Conservation (phyloP, 2,888 invertebrate genomes). For the Tachystola acroxantha region DNA sequence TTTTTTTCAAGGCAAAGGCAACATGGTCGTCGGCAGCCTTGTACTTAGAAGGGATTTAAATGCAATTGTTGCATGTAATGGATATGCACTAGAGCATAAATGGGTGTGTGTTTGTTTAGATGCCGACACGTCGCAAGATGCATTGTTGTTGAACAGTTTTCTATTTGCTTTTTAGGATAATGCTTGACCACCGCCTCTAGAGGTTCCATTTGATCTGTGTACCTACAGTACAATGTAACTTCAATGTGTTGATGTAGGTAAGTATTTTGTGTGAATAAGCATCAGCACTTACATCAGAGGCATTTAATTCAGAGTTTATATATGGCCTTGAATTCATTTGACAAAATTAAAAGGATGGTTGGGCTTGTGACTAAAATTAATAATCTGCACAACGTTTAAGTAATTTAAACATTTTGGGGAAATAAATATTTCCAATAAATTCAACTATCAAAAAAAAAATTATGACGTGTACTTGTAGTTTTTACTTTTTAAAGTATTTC, state of each 20-base stretch:
- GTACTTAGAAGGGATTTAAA: slow-evolving; percentile 49
- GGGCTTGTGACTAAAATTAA: no score
- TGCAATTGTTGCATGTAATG: slow-evolving; percentile 59
- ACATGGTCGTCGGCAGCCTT: slow-evolving; percentile 34
- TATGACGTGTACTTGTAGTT: no score
- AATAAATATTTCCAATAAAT: no score
- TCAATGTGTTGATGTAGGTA: neutral
- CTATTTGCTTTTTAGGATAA: slow-evolving; percentile 18
- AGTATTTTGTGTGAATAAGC: neutral
- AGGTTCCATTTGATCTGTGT: neutral
- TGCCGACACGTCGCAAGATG: slow-evolving; percentile 44
- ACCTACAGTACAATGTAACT: neutral
- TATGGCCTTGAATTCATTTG: no score
- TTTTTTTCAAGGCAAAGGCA: slow-evolving; percentile 13
- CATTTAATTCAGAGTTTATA: no score
- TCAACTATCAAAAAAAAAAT: no score
- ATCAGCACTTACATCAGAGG: neutral
- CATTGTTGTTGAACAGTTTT: slow-evolving; percentile 31
- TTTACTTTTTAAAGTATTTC: no score
- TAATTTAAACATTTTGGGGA: no score
- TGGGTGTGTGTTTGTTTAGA: slow-evolving; percentile 45
- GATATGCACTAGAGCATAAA: slow-evolving; percentile 74
- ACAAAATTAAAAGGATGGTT: no score
- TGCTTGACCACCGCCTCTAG: slow-evolving; percentile 23
- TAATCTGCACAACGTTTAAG: no score